These are phyloP conservation scores for Nannobrachium achirus DNA, from an alignment of 2,113 vertebrate species.

Conservation along the genomic window DNA sequence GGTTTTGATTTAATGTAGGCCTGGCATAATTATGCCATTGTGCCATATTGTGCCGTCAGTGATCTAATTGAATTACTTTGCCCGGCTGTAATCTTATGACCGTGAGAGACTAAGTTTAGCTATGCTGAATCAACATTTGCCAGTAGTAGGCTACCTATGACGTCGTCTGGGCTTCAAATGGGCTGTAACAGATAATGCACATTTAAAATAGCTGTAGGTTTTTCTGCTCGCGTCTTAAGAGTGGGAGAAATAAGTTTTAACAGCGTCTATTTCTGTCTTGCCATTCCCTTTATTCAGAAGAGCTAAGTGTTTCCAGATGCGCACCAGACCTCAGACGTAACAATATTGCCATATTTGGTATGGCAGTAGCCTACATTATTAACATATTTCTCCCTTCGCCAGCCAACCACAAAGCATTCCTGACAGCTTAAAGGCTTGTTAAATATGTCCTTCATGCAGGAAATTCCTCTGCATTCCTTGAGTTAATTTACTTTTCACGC, in stretches of 20 bases:
- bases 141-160: neutral
- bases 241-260: constrained; percentile 72
- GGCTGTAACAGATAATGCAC: constrained; percentile 18
- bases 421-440: constrained; percentile 95
- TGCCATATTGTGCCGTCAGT: neutral
- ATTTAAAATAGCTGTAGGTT: constrained; percentile 47
- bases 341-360: constrained; percentile 99
- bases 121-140: neutral
- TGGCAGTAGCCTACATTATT: constrained; percentile 98
- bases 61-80: neutral
- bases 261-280: constrained; percentile 85
- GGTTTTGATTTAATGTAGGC: no score
- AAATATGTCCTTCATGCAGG: constrained; percentile 95
- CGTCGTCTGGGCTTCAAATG: neutral
- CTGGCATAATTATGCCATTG: no score
- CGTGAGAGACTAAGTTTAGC: neutral
- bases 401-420: constrained; percentile 97
- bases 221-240: constrained; percentile 43
- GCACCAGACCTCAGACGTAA: constrained; percentile 95
- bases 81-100: neutral
- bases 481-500: constrained; percentile 86
- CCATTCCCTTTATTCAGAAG: constrained; percentile 83
- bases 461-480: constrained; percentile 92
- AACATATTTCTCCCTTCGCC: constrained; percentile 95
- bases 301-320: constrained; percentile 96